phyloP scores from a whole-genome alignment of 2,797 vertebrate genomes.

The Glossophaga mutica region DNA sequence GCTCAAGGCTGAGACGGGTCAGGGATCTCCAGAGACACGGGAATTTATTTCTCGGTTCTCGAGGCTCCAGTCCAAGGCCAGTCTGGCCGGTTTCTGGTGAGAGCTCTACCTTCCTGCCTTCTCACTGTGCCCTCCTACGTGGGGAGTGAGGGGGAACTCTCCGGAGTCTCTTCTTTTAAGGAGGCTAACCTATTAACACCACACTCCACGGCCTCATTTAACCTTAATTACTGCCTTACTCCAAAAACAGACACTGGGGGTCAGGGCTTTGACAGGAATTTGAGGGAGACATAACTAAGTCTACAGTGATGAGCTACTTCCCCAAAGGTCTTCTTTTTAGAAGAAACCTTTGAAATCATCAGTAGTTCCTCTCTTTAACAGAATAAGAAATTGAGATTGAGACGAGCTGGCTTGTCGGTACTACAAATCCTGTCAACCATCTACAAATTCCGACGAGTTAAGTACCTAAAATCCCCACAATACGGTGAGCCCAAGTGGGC shows the following conservation, averaged over 20 bases:
- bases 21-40: background rate
- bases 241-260: background rate
- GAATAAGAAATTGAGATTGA: background rate
- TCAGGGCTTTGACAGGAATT: background rate
- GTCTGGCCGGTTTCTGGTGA: background rate
- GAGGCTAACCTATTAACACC: background rate
- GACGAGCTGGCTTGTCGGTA: too few species aligned
- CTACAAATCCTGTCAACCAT: background rate
- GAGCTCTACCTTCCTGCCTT: background rate
- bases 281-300: background rate
- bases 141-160: background rate
- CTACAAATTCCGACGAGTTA: background rate
- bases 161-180: background rate
- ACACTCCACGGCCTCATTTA: background rate
- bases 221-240: background rate
- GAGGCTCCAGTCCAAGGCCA: background rate
- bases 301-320: background rate
- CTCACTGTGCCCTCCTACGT: background rate
- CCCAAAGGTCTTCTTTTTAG: background rate
- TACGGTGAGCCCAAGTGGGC: background rate
- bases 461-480: background rate
- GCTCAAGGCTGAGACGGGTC: background rate
- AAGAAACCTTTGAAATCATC: background rate
- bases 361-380: background rate
- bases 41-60: background rate